Evolutionary conservation across 2,888 invertebrate genomes (phyloP).

Genomic region (Salticus scenicus): DNA sequence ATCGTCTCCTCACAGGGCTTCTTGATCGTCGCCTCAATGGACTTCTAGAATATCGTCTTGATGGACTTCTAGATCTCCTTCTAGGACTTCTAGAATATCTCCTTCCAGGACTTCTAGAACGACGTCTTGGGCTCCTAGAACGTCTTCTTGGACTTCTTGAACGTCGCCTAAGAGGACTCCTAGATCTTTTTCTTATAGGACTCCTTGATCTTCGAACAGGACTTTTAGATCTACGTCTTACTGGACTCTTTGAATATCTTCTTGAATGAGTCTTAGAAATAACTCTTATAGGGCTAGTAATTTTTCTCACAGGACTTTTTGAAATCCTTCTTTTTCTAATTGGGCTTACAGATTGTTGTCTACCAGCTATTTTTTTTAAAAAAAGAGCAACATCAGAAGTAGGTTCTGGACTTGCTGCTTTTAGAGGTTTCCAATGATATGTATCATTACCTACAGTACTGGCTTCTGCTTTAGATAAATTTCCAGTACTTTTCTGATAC

Average conservation of each 20-base stretch:
- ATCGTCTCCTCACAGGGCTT: neutral
- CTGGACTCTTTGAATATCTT: neutral
- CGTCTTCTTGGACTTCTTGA: constrained; percentile 16
- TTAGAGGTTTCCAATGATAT: neutral
- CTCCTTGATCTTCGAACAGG: constrained; percentile 6
- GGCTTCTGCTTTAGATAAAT: neutral
- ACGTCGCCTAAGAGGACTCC: neutral
- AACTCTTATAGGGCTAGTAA: constrained; percentile 3
- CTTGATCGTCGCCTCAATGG: neutral
- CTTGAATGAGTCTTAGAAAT: neutral
- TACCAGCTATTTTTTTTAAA: neutral
- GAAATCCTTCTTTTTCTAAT: constrained; percentile 11
- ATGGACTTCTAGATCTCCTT: constrained; percentile 30
- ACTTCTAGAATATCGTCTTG: neutral
- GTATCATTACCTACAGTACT: neutral
- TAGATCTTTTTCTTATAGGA: constrained; percentile 17
- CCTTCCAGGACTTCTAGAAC: neutral
- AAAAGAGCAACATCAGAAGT: neutral
- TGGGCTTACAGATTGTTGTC: constrained; percentile 13
- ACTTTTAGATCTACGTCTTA: constrained; percentile 27
- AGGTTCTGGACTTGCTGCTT: constrained; percentile 14
- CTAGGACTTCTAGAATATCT: constrained; percentile 26
- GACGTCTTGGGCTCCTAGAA: too few species aligned
- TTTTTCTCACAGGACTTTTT: constrained; percentile 14
- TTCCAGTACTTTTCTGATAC: neutral